Percentiles rank a stretch among this genome's conserved stretches.
Conservation (phyloP, 1,140 invertebrate species). For the Drosophila ercepeae region DNA sequence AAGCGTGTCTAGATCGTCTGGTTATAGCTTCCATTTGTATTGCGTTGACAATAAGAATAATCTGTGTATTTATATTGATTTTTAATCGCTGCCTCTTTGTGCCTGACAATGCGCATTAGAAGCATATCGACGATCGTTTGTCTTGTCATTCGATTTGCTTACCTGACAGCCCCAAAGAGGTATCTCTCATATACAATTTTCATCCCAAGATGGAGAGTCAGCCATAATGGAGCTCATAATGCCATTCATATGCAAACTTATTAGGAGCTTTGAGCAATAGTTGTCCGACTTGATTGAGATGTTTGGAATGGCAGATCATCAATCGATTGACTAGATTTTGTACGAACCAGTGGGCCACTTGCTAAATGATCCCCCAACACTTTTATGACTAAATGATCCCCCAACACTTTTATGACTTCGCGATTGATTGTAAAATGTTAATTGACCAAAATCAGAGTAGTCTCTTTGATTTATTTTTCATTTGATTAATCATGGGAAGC, state of each 20-base stretch:
- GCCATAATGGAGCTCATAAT: conserved; percentile 30
- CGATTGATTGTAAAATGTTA: conserved; percentile 46
- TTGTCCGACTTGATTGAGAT: conserved; percentile 39
- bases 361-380: too few species aligned
- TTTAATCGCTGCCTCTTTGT: conserved; percentile 68
- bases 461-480: conserved; percentile 16
- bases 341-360: too few species aligned
- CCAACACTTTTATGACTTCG: conserved; percentile 30
- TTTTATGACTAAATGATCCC: conserved; percentile 35
- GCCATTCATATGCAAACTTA: conserved; percentile 60
- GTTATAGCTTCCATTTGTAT: conserved; percentile 30
- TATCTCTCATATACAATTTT: conserved; percentile 18
- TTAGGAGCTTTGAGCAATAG: conserved; percentile 37
- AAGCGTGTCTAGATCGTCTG: conserved; percentile 12
- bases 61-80: conserved; percentile 74
- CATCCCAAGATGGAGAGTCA: conserved; percentile 30
- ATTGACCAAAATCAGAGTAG: conserved; percentile 7
- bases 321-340: conserved; percentile 23
- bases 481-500: conserved; percentile 12
- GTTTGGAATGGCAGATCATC: conserved; percentile 39
- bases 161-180: conserved; percentile 1
- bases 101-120: conserved; percentile 44
- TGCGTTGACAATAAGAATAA: conserved; percentile 35
- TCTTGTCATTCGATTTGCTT: conserved; percentile 50
- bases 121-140: conserved; percentile 30